phyloP scores from a whole-genome alignment of 2,113 vertebrate genomes.

The Rattus norvegicus region DNA sequence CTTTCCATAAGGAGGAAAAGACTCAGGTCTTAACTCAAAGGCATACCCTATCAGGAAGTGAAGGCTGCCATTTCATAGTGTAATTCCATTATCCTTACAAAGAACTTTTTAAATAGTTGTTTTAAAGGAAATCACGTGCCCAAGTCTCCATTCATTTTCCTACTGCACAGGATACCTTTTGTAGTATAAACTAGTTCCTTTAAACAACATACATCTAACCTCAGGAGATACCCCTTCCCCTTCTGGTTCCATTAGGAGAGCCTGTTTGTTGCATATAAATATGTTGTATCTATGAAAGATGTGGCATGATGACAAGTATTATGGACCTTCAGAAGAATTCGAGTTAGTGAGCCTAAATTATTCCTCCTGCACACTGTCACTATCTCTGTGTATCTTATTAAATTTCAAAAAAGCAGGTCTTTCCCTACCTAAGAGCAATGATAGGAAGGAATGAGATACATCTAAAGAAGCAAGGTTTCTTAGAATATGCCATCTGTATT shows the following conservation, averaged over 20 bases:
- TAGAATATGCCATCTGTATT: neutral
- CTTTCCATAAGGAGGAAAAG: neutral
- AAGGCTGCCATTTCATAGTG: rapidly evolving
- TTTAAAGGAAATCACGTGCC: neutral
- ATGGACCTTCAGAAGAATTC: neutral
- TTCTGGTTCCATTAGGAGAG: neutral
- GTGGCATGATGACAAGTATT: neutral
- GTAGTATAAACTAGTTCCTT: neutral
- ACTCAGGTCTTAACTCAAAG: neutral
- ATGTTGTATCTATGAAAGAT: neutral
- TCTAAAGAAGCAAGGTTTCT: neutral
- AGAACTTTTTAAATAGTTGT: neutral
- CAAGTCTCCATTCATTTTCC: neutral
- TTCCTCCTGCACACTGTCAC: neutral
- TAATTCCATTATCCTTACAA: neutral
- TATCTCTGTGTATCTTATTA: conserved; percentile 18
- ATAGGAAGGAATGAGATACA: conserved; percentile 18
- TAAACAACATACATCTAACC: neutral
- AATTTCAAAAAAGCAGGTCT: neutral
- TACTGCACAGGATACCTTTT: neutral
- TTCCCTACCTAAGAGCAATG: neutral
- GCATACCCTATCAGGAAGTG: neutral
- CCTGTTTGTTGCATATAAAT: neutral
- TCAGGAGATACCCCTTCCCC: neutral
- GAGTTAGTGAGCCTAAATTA: neutral